Conservation (phyloP, 2,888 invertebrate species). For the Graphium colonna region DNA sequence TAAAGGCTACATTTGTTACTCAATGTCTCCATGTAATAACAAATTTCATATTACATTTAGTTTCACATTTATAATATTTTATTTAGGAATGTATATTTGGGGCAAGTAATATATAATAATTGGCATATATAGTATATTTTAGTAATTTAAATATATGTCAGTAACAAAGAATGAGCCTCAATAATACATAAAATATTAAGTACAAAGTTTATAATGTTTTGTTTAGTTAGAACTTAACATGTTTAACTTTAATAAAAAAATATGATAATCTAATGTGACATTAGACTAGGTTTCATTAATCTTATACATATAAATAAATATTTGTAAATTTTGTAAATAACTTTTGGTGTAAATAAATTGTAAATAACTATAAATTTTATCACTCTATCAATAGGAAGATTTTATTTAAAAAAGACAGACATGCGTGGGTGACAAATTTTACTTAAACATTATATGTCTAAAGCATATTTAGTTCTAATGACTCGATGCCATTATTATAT, state of each 20-base stretch:
- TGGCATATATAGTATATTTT: neutral
- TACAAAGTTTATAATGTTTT: neutral
- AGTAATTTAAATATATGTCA: neutral
- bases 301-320: neutral
- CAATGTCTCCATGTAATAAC: too few species aligned
- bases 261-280: too few species aligned
- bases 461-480: too few species aligned
- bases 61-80: neutral
- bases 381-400: too few species aligned
- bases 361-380: neutral
- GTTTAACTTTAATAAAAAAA: neutral
- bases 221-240: neutral
- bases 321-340: neutral
- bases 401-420: too few species aligned
- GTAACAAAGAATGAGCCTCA: neutral
- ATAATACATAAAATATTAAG: neutral
- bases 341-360: neutral
- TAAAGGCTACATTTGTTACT: too few species aligned
- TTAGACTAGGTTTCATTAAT: neutral
- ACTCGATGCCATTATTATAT: neutral
- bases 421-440: too few species aligned
- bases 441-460: too few species aligned
- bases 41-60: too few species aligned
- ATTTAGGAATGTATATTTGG: neutral
- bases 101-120: neutral